A percentile compares a stretch with the other conserved stretches of the same genome.
Conservation (phyloP, 30 jellyfish, hydroid and myxozoan species). For the Clytia hemisphaerica region DNA sequence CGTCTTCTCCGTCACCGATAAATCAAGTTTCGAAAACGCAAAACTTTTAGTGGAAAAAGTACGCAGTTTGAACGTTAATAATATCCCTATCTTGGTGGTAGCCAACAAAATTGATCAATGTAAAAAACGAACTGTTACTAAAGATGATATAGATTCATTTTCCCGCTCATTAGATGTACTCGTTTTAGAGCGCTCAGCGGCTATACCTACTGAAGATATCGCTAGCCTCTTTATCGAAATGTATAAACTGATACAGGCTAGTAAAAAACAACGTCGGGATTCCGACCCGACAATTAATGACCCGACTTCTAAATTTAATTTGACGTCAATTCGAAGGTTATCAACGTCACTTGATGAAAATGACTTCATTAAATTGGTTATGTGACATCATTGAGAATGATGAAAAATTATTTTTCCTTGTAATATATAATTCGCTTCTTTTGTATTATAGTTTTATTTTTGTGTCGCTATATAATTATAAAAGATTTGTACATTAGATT, state of each 20-base stretch:
- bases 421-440: no score
- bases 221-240: neutral
- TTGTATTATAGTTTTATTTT: no score
- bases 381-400: no score
- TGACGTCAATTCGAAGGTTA: neutral
- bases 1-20: constrained; percentile 60
- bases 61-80: neutral
- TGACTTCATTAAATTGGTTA: constrained; percentile 5
- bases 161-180: constrained; percentile 48
- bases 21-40: constrained; percentile 34
- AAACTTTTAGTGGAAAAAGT: neutral
- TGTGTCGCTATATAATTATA: no score
- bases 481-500: no score
- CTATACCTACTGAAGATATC: constrained; percentile 9
- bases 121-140: constrained; percentile 34
- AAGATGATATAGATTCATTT: constrained; percentile 45
- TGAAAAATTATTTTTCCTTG: no score
- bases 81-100: constrained; percentile 45
- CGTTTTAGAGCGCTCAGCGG: constrained; percentile 73
- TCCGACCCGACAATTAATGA: neutral
- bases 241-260: neutral
- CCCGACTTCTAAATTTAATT: constrained; percentile 4
- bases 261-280: neutral
- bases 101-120: constrained; percentile 60
- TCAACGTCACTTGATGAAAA: constrained; percentile 2